phyloP scores from a whole-genome alignment of 2,888 invertebrate genomes.

The Oithona nana region DNA sequence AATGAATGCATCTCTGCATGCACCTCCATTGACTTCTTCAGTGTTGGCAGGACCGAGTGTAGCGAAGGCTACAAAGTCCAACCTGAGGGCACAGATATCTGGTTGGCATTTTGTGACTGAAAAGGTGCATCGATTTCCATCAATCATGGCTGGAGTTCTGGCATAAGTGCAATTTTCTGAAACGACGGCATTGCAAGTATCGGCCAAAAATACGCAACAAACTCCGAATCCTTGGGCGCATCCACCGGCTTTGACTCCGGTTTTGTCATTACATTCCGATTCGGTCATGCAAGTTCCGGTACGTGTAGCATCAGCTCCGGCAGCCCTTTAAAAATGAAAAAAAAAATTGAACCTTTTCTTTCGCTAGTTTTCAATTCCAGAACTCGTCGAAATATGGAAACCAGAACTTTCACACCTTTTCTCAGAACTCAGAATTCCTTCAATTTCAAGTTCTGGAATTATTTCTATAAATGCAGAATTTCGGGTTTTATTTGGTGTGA shows the following conservation, averaged over 20 bases:
- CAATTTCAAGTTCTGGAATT: too few relatives aligned
- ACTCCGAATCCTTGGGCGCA: constrained; percentile 7
- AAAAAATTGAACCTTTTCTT: not conserved
- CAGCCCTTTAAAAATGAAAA: not conserved
- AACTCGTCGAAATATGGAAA: too few relatives aligned
- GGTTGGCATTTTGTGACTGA: not conserved
- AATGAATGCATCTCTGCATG: not conserved
- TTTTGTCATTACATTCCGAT: constrained; percentile 4
- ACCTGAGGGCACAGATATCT: constrained; percentile 7
- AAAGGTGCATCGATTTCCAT: not conserved
- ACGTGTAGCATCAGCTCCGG: not conserved
- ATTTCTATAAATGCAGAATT: too few relatives aligned
- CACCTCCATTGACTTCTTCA: constrained; percentile 3
- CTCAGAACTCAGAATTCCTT: not conserved
- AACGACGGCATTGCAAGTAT: not conserved
- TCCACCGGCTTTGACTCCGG: not conserved
- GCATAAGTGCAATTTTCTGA: not conserved
- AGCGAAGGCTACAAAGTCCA: constrained; percentile 6
- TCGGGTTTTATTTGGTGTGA: too few relatives aligned
- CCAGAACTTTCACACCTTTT: too few relatives aligned
- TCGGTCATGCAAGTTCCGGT: constrained; percentile 11
- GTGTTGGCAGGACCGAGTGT: not conserved
- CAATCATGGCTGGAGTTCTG: not conserved
- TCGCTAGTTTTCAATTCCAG: too few relatives aligned
- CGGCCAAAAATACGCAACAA: constrained; percentile 1